These are phyloP conservation scores for Conus betulinus DNA, from an alignment of 1,140 invertebrate species.

Conservation along the genomic window DNA sequence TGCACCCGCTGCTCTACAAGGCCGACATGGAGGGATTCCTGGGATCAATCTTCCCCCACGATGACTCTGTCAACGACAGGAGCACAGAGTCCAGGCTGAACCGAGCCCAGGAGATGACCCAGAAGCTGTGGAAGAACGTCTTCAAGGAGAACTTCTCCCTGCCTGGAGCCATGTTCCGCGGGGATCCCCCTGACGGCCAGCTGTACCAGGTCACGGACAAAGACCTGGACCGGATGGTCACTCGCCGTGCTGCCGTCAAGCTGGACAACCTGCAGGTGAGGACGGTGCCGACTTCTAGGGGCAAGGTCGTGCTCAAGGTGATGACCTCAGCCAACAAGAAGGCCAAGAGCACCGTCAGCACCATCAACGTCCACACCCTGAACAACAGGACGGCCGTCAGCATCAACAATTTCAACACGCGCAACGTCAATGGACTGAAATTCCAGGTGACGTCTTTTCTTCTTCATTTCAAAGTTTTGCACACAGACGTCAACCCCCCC, in stretches of 20 bases:
- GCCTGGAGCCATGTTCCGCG: slow-evolving; percentile 72
- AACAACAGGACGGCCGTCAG: slow-evolving; percentile 37
- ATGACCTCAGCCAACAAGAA: slow-evolving; percentile 56
- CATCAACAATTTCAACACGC: slow-evolving; percentile 38
- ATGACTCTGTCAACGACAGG: slow-evolving; percentile 76
- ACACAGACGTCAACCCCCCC: too few species aligned
- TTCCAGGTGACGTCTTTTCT: slow-evolving; percentile 31
- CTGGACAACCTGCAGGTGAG: slow-evolving; percentile 59
- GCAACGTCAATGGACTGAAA: slow-evolving; percentile 42
- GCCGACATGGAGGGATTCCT: slow-evolving; percentile 74
- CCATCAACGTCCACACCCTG: neutral
- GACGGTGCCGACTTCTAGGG: slow-evolving; percentile 45
- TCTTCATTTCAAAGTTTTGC: too few species aligned
- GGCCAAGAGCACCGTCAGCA: neutral
- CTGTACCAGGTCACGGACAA: slow-evolving; percentile 50
- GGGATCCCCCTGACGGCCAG: slow-evolving; percentile 66
- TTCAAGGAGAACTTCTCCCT: slow-evolving; percentile 65
- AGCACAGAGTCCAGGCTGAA: slow-evolving; percentile 70
- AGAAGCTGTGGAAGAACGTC: slow-evolving; percentile 63
- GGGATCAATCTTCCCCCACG: slow-evolving; percentile 73
- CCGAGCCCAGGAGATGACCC: slow-evolving; percentile 56
- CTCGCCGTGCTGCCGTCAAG: slow-evolving; percentile 56
- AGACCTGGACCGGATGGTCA: slow-evolving; percentile 53
- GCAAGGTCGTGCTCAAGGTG: slow-evolving; percentile 55
- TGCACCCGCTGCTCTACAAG: slow-evolving; percentile 74